These are phyloP conservation scores for Caranx ignobilis DNA, from an alignment of 2,113 vertebrate genomes.

Conservation along the genomic window DNA sequence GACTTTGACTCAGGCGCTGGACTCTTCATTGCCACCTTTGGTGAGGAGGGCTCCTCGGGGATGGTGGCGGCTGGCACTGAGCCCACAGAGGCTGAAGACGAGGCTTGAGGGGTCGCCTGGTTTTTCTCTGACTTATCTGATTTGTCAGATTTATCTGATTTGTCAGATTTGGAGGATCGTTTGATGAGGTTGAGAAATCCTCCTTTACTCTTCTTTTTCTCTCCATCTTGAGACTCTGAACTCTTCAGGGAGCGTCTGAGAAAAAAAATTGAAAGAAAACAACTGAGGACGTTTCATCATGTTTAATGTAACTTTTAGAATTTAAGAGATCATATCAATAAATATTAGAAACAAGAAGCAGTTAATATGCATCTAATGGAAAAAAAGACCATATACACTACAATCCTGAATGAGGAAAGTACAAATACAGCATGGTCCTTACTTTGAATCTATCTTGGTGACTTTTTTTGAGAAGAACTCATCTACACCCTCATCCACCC, in stretches of 20 bases:
- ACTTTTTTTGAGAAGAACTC: slow-evolving; percentile 98
- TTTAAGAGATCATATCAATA: not conserved
- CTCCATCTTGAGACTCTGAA: slow-evolving; percentile 89
- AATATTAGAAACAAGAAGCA: not conserved
- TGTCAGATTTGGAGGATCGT: slow-evolving; percentile 89
- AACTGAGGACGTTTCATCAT: not conserved
- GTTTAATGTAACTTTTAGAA: not conserved
- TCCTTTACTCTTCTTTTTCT: slow-evolving; percentile 94
- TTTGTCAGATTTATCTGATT: slow-evolving; percentile 69
- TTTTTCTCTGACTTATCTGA: slow-evolving; percentile 75
- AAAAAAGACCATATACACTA: not conserved
- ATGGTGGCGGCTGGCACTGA: slow-evolving; percentile 39
- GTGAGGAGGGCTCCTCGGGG: slow-evolving; percentile 89
- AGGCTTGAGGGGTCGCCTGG: slow-evolving; percentile 65
- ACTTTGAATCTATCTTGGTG: slow-evolving; percentile 92
- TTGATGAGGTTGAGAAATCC: slow-evolving; percentile 97
- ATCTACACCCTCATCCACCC: slow-evolving; percentile 97
- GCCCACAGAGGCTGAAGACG: slow-evolving; percentile 49
- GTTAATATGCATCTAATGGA: not conserved
- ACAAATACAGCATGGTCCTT: slow-evolving; percentile 26
- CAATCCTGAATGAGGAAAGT: not conserved
- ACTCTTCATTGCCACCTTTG: slow-evolving; percentile 83
- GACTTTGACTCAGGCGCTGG: slow-evolving; percentile 83
- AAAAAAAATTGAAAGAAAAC: not conserved
- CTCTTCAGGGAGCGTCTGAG: slow-evolving; percentile 86